phyloP scores from a whole-genome alignment of 2,113 vertebrate species.

The Rhombomys opimus region DNA sequence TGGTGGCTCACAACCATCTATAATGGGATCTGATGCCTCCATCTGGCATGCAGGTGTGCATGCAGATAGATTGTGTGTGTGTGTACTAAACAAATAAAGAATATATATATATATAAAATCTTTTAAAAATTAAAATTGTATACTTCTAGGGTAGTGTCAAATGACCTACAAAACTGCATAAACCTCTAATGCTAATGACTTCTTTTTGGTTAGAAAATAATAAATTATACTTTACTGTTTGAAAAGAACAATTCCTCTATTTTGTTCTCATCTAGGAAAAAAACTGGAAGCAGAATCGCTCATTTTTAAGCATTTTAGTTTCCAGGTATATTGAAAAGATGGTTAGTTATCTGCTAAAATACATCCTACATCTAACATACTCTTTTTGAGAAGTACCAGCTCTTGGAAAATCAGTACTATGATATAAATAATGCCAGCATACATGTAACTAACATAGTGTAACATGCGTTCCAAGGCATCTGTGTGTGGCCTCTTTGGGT shows the following conservation, averaged over 20 bases:
- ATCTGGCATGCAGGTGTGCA: no score
- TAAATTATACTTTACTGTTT: conserved; percentile 58
- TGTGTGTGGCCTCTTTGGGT: background rate
- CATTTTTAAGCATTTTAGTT: conserved; percentile 31
- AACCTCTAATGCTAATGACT: background rate
- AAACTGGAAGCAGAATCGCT: conserved; percentile 43
- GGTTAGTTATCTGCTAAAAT: conserved; percentile 56
- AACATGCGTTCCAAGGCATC: background rate
- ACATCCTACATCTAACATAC: background rate
- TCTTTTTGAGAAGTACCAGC: conserved; percentile 56
- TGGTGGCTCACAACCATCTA: no score
- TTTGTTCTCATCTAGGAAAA: conserved; percentile 26
- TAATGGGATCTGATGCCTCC: no score
- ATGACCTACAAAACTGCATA: conserved; percentile 36
- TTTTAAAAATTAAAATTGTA: background rate
- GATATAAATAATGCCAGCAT: conserved; percentile 40
- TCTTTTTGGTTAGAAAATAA: conserved; percentile 38
- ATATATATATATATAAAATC: no score
- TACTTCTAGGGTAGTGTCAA: conserved; percentile 27
- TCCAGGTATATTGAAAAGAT: background rate
- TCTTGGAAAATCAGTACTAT: conserved; percentile 10
- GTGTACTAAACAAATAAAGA: no score
- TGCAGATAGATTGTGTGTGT: no score
- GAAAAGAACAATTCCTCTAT: conserved; percentile 31
- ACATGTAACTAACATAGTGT: conserved; percentile 23